Evolutionary conservation across 2,797 vertebrate genomes (phyloP), one percentile per base, ranked within the genome.

Genomic region (Poeciliopsis turneri): DNA sequence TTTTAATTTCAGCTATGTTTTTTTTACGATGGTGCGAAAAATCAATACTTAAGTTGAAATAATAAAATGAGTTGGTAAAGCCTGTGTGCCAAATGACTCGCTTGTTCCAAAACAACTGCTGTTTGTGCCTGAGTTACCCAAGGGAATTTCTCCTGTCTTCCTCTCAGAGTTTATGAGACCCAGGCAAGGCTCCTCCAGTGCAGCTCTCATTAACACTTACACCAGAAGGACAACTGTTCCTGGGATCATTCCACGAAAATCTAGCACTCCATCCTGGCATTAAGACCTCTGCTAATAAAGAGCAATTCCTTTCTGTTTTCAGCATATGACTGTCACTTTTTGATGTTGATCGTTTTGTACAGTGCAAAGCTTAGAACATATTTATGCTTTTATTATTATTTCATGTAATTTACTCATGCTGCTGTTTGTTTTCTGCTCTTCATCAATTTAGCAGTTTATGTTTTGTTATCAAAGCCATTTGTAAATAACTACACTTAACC

Each of bases 251-350:
- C 91, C 90, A 76, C 77, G 85, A 43, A 81, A 84, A 47, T 90
- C 90, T 36, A 92, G 95, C 41, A 94, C 87, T 81, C 92, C 96
- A 53, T 95, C 95, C 72, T 97, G 96, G 96, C 92, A 93, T 95
- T 96, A 94, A 86, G 43, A 74, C 20, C 2, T 72, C 82, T 12
- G 33, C 18, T 30, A 59, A 59, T 51, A 36, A 41, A 70, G n/a
- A 12, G 30, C 47, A 20, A 33, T 69, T 47, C 10, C 55, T 80
- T 66, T 49, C 64, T 23, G 15, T 18, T 39, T 39, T 7, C 72
- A 76, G 23, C 1, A 8, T 5, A 33, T 36, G 2, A 43, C 39
- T 43, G 11, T 41, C 39, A 69, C 41, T 41, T 66, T 57, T 25
- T 41, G 66, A 43, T 43, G 39, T 43, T 69, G 23, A 45, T 69